Conservation (phyloP, 1,140 invertebrate species). For the Pollicipes pollicipes region DNA sequence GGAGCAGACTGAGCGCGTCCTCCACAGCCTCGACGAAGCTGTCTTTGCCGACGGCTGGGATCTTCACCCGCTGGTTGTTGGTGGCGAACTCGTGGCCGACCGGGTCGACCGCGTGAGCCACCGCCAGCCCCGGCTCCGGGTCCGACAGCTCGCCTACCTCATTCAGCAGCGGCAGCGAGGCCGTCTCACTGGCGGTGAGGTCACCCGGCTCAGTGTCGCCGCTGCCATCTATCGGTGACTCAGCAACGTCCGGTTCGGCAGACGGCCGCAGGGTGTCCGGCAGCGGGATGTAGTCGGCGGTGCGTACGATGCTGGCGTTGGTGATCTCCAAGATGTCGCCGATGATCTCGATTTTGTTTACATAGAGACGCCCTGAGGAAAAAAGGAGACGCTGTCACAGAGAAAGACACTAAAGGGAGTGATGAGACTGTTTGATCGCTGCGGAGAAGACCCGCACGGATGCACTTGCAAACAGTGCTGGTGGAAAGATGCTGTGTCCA, state of each 20-base stretch:
- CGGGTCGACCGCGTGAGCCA: neutral
- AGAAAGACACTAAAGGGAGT: too few relatives aligned
- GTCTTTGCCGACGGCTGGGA: neutral
- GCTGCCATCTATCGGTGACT: neutral
- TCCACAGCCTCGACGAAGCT: constrained; percentile 36
- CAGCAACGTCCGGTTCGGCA: neutral
- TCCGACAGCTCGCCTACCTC: neutral
- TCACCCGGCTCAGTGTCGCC: neutral
- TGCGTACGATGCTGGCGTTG: neutral
- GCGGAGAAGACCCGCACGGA: too few relatives aligned
- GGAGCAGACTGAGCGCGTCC: constrained; percentile 38
- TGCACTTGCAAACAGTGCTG: too few relatives aligned
- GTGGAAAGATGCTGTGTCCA: too few relatives aligned
- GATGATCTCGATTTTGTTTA: neutral
- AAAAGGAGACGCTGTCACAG: neutral
- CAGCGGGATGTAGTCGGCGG: neutral
- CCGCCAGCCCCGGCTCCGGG: neutral
- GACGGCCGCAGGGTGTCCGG: neutral
- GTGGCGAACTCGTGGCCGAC: neutral
- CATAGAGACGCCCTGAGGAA: neutral
- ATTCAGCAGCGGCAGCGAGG: neutral
- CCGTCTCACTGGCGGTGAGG: neutral
- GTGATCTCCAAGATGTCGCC: neutral
- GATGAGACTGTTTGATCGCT: too few relatives aligned
- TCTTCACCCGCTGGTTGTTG: neutral